phyloP scores from a whole-genome alignment of 1,140 invertebrate species.

The Pogonus chalceus region DNA sequence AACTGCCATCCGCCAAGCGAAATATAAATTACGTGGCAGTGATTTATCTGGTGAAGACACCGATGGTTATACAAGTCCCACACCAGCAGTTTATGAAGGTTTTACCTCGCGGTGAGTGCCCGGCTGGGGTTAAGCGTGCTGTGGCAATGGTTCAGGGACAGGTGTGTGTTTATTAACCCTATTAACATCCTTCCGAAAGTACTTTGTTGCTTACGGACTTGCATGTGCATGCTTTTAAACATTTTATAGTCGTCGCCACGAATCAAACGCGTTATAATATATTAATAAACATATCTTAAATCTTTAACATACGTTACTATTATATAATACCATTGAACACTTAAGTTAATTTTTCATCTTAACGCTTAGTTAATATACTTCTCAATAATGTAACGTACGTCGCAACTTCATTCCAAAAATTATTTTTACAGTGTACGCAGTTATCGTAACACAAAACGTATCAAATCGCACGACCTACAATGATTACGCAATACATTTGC shows the following conservation, averaged over 20 bases:
- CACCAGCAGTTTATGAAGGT: conserved; percentile 24
- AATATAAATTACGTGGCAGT: conserved; percentile 59
- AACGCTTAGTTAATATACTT: too few relatives aligned
- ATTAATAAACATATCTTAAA: too few relatives aligned
- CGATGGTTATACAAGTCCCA: conserved; percentile 27
- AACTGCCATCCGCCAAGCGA: conserved; percentile 73
- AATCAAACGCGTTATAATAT: too few relatives aligned
- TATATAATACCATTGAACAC: too few relatives aligned
- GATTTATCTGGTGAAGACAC: conserved; percentile 33
- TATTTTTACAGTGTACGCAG: too few relatives aligned
- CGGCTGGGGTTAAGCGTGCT: background rate
- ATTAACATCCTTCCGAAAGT: conserved; percentile 18
- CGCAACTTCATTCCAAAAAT: too few relatives aligned
- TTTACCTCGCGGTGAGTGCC: conserved; percentile 30
- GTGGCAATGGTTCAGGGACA: conserved; percentile 8
- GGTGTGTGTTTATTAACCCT: conserved; percentile 29
- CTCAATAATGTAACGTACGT: too few relatives aligned
- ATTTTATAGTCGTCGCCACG: too few relatives aligned
- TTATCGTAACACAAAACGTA: too few relatives aligned
- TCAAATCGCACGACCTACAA: too few relatives aligned
- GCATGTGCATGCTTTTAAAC: conserved; percentile 17
- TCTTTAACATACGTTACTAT: conserved; percentile 8
- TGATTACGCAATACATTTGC: too few relatives aligned
- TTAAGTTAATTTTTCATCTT: too few relatives aligned
- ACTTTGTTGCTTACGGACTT: conserved; percentile 16